Conservation (phyloP, 1,140 invertebrate genomes). For the Drosophila oshimai region DNA sequence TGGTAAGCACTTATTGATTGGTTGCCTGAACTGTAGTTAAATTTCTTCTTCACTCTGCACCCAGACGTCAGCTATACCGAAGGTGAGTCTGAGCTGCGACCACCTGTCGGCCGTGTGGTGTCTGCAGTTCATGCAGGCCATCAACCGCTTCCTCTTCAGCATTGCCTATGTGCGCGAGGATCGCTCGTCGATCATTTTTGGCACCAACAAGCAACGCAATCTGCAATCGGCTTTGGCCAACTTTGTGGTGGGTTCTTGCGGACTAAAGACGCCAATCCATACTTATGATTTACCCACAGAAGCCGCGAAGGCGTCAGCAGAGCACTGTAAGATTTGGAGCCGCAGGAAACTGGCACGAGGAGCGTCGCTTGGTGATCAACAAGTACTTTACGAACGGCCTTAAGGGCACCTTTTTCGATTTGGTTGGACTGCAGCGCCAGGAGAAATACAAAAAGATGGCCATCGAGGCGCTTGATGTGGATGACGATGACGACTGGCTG, state of each 20-base stretch:
- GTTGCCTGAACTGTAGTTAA: slow-evolving; percentile 27
- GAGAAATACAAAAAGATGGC: slow-evolving; percentile 52
- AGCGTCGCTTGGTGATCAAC: slow-evolving; percentile 51
- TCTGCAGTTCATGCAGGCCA: slow-evolving; percentile 91
- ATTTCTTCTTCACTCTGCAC: slow-evolving; percentile 60
- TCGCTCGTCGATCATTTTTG: slow-evolving; percentile 42
- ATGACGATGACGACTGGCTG: slow-evolving; percentile 88
- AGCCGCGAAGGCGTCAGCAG: slow-evolving; percentile 36
- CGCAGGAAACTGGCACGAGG: slow-evolving; percentile 54
- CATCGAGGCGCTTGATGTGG: slow-evolving; percentile 83
- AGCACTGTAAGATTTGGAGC: slow-evolving; percentile 2
- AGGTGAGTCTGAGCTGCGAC: slow-evolving; percentile 93
- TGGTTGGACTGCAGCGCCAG: slow-evolving; percentile 44
- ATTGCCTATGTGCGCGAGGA: slow-evolving; percentile 82
- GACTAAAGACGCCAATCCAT: background rate
- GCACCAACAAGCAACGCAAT: slow-evolving; percentile 62
- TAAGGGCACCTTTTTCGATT: slow-evolving; percentile 39
- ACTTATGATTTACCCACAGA: slow-evolving; percentile 6
- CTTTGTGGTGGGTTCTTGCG: slow-evolving; percentile 82
- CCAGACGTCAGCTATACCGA: slow-evolving; percentile 90
- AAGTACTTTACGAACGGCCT: slow-evolving; percentile 59
- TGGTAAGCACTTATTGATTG: slow-evolving; percentile 83
- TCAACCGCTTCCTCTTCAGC: slow-evolving; percentile 92
- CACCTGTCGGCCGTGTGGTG: slow-evolving; percentile 96
- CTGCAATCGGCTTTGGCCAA: slow-evolving; percentile 77